phyloP scores from a whole-genome alignment of 2,888 invertebrate species.

The Amphimallon solstitiale region DNA sequence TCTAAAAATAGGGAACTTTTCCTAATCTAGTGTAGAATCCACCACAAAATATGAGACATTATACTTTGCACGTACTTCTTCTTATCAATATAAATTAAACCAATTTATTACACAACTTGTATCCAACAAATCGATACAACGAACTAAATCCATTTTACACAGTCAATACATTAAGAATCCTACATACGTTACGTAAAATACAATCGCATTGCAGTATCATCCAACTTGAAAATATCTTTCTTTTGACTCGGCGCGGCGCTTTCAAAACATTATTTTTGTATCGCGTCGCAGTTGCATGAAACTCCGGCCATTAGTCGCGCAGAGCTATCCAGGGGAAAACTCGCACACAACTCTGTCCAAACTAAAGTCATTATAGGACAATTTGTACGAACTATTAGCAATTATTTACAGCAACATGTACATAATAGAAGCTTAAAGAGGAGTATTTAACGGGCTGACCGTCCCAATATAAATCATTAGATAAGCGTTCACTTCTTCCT shows the following conservation, averaged over 20 bases:
- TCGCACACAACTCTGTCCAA: conserved; percentile 36
- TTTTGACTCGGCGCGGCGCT: background rate
- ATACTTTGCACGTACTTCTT: too few species aligned
- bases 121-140: too few species aligned
- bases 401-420: conserved; percentile 54
- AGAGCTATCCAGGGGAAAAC: background rate
- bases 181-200: background rate
- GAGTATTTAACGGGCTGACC: conserved; percentile 55
- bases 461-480: conserved; percentile 56
- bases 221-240: too few species aligned
- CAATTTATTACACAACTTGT: too few species aligned
- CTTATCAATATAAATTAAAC: too few species aligned
- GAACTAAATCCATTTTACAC: background rate
- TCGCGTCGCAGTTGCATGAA: background rate
- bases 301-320: background rate
- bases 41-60: too few species aligned
- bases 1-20: too few species aligned
- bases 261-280: conserved; percentile 3
- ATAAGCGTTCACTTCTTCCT: conserved; percentile 48
- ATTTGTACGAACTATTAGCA: conserved; percentile 53
- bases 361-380: conserved; percentile 52
- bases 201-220: too few species aligned
- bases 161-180: too few species aligned
- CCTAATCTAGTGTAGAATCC: too few species aligned
- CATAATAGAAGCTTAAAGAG: conserved; percentile 53